Evolutionary conservation across 1,140 invertebrate genomes (phyloP).

Genomic region (Asobara japonica): DNA sequence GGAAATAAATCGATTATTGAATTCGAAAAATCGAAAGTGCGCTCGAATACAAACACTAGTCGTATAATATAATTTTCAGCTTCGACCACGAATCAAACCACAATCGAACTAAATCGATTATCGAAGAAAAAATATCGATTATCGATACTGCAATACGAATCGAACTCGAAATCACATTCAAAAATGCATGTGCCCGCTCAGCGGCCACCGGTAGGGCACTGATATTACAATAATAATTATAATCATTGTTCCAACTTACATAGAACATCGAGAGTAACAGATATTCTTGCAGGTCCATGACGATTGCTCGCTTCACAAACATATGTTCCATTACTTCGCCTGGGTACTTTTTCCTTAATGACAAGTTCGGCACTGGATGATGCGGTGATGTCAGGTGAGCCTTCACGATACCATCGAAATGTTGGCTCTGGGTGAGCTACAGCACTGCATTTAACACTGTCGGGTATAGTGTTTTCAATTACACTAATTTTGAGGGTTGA

Average conservation of each 20-base stretch:
- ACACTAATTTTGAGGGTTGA: constrained; percentile 78
- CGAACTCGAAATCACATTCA: too few species aligned
- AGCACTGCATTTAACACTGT: constrained; percentile 79
- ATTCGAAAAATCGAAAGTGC: too few species aligned
- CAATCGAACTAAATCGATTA: too few species aligned
- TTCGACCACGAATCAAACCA: too few species aligned
- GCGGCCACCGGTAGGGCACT: too few species aligned
- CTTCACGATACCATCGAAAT: constrained; percentile 75
- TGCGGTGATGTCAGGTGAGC: constrained; percentile 61
- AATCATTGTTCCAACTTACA: constrained; percentile 72
- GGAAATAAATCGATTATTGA: too few species aligned
- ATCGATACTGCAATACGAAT: too few species aligned
- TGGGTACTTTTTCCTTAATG: constrained; percentile 70
- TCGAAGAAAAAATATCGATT: too few species aligned
- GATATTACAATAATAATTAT: constrained; percentile 7
- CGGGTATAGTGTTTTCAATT: constrained; percentile 79
- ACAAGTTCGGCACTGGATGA: constrained; percentile 68
- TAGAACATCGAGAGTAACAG: constrained; percentile 78
- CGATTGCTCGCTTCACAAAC: constrained; percentile 80
- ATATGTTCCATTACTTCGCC: constrained; percentile 76
- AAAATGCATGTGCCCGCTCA: too few species aligned
- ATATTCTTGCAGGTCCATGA: constrained; percentile 75
- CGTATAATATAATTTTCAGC: too few species aligned
- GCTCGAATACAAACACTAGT: too few species aligned
- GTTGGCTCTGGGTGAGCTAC: constrained; percentile 77